Percentiles rank a stretch among this genome's conserved stretches.
Evolutionary conservation across 2,888 invertebrate genomes (phyloP).

Genomic region (Temnothorax unifasciatus): DNA sequence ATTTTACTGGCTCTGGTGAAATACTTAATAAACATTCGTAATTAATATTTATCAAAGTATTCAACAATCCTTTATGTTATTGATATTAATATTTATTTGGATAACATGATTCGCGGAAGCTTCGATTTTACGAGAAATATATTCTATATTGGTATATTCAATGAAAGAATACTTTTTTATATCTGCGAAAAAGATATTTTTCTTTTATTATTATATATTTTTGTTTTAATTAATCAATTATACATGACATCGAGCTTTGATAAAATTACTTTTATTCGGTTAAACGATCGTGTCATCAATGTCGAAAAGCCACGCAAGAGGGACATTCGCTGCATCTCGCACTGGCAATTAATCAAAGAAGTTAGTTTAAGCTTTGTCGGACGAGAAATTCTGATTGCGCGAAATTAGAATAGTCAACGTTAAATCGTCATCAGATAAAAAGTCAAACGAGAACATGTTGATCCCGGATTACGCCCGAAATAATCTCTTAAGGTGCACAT

Average conservation of each 20-base stretch:
- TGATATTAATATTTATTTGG: conserved; percentile 24
- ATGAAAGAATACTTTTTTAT: neutral
- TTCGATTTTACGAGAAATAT: neutral
- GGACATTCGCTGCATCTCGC: conserved; percentile 18
- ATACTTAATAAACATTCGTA: neutral
- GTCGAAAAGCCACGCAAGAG: conserved; percentile 6
- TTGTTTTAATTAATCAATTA: neutral
- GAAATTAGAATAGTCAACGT: conserved; percentile 52
- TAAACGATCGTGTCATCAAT: conserved; percentile 44
- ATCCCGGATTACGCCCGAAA: neutral
- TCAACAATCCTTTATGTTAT: neutral
- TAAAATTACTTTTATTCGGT: conserved; percentile 61
- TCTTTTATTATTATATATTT: neutral
- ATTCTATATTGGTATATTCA: neutral
- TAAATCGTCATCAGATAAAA: neutral
- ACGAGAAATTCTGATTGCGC: conserved; percentile 52
- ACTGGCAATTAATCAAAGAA: conserved; percentile 66
- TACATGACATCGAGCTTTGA: conserved; percentile 8
- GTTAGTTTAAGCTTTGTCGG: conserved; percentile 46
- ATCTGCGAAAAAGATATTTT: neutral
- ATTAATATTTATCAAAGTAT: conserved; percentile 3
- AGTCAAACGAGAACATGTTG: neutral
- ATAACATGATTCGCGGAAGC: neutral
- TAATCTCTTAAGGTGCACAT: neutral
- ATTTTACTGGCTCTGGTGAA: neutral